Conservation (phyloP, 2,113 vertebrate species). For the Ptilonorhynchus violaceus region DNA sequence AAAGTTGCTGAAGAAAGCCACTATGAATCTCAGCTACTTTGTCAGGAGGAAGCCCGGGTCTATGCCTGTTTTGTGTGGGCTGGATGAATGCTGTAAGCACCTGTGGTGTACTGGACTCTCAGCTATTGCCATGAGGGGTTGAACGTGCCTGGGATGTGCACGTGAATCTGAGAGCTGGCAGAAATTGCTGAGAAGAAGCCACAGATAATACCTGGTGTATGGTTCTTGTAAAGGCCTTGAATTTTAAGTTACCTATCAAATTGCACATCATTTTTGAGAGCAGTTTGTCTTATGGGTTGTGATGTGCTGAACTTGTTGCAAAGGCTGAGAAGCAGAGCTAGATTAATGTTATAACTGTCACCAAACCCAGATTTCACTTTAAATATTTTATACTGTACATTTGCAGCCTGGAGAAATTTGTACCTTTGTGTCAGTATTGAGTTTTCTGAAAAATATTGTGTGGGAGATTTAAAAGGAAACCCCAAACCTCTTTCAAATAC, state of each 20-base stretch:
- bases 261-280: background rate
- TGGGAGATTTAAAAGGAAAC: background rate
- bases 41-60: background rate
- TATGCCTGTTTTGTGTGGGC: rapidly evolving
- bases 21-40: background rate
- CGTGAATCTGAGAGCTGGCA: background rate
- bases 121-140: background rate
- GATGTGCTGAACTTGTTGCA: background rate
- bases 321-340: background rate
- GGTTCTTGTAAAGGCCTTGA: background rate
- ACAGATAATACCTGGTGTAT: background rate
- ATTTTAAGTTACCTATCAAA: background rate
- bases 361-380: background rate
- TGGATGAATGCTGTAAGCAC: background rate
- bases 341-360: background rate
- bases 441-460: background rate
- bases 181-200: rapidly evolving
- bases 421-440: background rate
- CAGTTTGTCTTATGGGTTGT: background rate
- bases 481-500: background rate
- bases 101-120: background rate
- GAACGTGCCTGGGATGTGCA: background rate
- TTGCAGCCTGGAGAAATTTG: background rate
- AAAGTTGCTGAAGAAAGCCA: background rate
- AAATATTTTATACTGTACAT: background rate